phyloP scores from a whole-genome alignment of 2,888 invertebrate genomes.

The Mayetiola destructor region DNA sequence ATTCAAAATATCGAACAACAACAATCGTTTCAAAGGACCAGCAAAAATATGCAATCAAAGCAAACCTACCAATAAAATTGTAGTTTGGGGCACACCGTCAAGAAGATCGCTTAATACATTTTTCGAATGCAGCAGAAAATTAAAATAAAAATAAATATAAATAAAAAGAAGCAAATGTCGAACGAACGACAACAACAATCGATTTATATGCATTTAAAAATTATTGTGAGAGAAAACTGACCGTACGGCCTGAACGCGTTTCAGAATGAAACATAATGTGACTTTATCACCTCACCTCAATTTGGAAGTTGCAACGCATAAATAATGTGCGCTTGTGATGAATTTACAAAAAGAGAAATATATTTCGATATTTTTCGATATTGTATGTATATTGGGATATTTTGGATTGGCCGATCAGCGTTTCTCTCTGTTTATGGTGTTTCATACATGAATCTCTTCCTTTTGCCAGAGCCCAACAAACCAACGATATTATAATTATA shows the following conservation, averaged over 20 bases:
- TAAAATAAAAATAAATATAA: background rate
- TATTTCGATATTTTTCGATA: too few species aligned
- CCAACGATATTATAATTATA: too few species aligned
- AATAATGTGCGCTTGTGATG: slow-evolving; percentile 3
- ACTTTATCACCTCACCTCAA: slow-evolving; percentile 10
- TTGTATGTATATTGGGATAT: too few species aligned
- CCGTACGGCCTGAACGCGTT: background rate
- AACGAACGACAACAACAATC: background rate
- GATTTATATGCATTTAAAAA: background rate
- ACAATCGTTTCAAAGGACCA: background rate
- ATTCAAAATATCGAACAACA: too few species aligned
- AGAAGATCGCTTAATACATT: background rate
- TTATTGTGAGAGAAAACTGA: slow-evolving; percentile 7
- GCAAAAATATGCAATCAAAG: background rate
- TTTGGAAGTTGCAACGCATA: slow-evolving; percentile 11
- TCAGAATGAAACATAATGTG: background rate
- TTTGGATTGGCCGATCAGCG: too few species aligned
- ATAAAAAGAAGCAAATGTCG: background rate
- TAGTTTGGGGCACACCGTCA: too few species aligned
- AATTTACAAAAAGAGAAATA: too few species aligned
- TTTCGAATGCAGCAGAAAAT: background rate
- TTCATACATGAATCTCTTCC: background rate
- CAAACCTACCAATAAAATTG: too few species aligned
- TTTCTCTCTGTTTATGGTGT: too few species aligned
- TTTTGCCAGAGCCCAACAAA: too few species aligned